These are phyloP conservation scores for Hypselothyrea guttata DNA, from an alignment of 2,888 invertebrate species.

Conservation along the genomic window DNA sequence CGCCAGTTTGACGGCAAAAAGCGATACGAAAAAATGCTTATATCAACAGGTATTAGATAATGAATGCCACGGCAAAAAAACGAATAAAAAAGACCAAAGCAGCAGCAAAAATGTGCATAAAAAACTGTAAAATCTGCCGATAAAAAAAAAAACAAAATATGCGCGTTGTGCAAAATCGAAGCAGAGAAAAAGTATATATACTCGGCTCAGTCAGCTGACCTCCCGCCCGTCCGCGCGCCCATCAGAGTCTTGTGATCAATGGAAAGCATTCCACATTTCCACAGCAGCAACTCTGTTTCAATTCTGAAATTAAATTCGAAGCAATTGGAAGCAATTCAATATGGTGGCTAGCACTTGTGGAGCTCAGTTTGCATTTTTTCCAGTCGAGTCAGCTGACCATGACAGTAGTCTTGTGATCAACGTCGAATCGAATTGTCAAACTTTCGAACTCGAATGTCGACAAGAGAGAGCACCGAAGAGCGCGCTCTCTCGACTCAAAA, in stretches of 20 bases:
- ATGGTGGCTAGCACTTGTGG: conserved; percentile 42
- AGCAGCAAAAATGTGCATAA: conserved; percentile 40
- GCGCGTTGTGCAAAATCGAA: background rate
- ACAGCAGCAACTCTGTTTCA: conserved; percentile 8
- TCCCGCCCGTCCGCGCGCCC: conserved; percentile 28
- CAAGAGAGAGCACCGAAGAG: conserved; percentile 37
- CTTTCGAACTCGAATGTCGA: conserved; percentile 67
- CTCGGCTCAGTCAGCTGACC: conserved; percentile 66
- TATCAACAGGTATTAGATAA: conserved; percentile 61
- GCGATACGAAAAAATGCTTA: conserved; percentile 40
- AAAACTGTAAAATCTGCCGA: conserved; percentile 6
- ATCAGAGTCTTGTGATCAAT: conserved; percentile 66
- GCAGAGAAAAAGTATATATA: conserved; percentile 3
- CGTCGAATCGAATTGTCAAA: conserved; percentile 76
- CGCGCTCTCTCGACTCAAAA: conserved; percentile 9
- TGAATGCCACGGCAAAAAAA: conserved; percentile 55
- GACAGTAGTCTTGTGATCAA: conserved; percentile 77
- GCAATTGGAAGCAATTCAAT: conserved; percentile 44
- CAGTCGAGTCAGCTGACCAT: conserved; percentile 77
- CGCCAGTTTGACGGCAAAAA: conserved; percentile 14
- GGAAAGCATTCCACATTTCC: background rate
- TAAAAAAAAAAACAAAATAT: conserved; percentile 9
- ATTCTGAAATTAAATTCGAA: no score
- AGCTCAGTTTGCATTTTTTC: conserved; percentile 43
- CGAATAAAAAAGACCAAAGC: conserved; percentile 3